Evolutionary conservation across 2,797 vertebrate genomes (phyloP).

Genomic region (Macrochelys suwanniensis): DNA sequence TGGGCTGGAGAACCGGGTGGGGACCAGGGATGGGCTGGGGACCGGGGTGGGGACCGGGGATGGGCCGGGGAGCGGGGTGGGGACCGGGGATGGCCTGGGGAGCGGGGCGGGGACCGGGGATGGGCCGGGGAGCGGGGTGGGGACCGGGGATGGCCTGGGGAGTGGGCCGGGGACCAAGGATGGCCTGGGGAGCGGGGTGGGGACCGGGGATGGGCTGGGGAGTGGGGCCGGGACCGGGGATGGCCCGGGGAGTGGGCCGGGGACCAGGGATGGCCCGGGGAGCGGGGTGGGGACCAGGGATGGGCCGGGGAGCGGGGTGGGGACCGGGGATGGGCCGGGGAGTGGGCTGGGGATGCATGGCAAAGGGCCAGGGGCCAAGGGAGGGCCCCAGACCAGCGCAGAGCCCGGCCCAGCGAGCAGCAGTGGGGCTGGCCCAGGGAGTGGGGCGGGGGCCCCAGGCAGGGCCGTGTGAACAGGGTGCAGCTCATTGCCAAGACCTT

Average conservation of each 20-base stretch:
- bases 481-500: not conserved
- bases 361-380: not conserved
- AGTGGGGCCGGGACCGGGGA: too few species aligned
- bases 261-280: not conserved
- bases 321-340: too few species aligned
- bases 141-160: not conserved
- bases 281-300: fast-evolving
- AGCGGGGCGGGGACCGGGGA: not conserved
- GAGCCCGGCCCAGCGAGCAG: not conserved
- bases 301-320: fast-evolving
- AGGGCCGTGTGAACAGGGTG: not conserved
- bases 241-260: fast-evolving
- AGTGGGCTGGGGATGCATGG: not conserved
- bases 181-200: fast-evolving
- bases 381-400: not conserved
- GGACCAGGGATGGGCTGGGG: too few species aligned
- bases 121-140: not conserved
- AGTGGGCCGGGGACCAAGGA: fast-evolving
- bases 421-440: not conserved
- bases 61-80: too few species aligned
- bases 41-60: fast-evolving
- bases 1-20: too few species aligned
- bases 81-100: not conserved
- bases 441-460: not conserved
- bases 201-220: not conserved